Evolutionary conservation across 2,797 vertebrate genomes (phyloP).

Genomic region (Sebastes hubbsi): DNA sequence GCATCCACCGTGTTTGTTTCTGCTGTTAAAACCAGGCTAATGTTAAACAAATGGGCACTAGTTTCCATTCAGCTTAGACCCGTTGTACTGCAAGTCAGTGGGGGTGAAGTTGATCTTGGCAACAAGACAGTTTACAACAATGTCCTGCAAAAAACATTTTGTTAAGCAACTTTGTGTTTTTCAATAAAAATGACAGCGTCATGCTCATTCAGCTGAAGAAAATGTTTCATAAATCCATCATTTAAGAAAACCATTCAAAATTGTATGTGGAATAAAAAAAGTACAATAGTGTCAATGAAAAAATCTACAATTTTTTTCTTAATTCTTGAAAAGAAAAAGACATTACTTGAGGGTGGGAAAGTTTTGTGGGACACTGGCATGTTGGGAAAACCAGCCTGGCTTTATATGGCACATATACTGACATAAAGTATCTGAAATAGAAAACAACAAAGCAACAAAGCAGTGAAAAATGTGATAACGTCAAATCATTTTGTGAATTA

Average conservation of each 20-base stretch:
- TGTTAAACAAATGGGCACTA: slow-evolving; percentile 25
- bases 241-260: slow-evolving; percentile 11
- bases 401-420: slow-evolving; percentile 26
- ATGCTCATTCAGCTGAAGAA: slow-evolving; percentile 13
- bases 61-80: slow-evolving; percentile 22
- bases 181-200: slow-evolving; percentile 24
- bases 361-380: slow-evolving; percentile 3
- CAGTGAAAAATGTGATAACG: slow-evolving; percentile 34
- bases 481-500: slow-evolving; percentile 31
- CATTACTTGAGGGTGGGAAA: not conserved
- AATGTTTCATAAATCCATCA: not conserved
- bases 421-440: slow-evolving; percentile 34
- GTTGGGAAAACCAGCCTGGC: slow-evolving; percentile 11
- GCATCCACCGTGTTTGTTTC: slow-evolving; percentile 32
- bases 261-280: slow-evolving; percentile 7
- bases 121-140: slow-evolving; percentile 39
- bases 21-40: slow-evolving; percentile 38
- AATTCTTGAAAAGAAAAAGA: not conserved
- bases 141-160: slow-evolving; percentile 18
- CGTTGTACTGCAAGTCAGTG: slow-evolving; percentile 16
- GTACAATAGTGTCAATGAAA: not conserved
- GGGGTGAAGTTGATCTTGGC: slow-evolving; percentile 33
- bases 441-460: slow-evolving; percentile 26
- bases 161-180: slow-evolving; percentile 11
- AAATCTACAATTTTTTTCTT: not conserved